Evolutionary conservation across 2,888 invertebrate genomes (phyloP), one percentile per base, ranked within the genome.

Genomic region (Harpalus rufipes): DNA sequence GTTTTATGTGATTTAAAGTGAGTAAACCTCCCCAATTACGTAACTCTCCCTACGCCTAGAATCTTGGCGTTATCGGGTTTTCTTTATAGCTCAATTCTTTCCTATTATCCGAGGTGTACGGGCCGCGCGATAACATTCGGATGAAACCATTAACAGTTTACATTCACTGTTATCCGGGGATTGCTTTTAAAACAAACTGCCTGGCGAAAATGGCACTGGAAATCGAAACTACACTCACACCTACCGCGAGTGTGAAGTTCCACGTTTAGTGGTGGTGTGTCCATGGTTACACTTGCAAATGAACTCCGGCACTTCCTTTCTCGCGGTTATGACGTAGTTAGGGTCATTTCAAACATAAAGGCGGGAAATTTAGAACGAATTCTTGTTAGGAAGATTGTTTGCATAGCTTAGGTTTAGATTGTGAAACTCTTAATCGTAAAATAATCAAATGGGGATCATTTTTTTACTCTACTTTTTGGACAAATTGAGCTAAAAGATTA

Each of bases 131-230:
- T 83, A 83, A 83, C 74, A 83, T 72, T 74, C 59, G 83, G 72
- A 83, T 83, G 76, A 83, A 61, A 74, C 72, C 83, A 83, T 83
- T 83, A 83, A 83, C 83, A 83, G 83, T 83, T 56, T 82, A 82
- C 68, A 82, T 65, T 82, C 59, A 74, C 76, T 74, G 83, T 74
- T 83, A 83, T 83, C 83, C 83, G 72, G 76, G 83, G 74, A 83
- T 83, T 68, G 83, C 83, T 83, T 74, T 83, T 83, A 83, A 83
- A 83, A 83, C 83, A 83, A 83, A 83, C 83, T 83, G 76, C 76
- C 76, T 39, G 83, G 61, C 58, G 65, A 63, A 82, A 82, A 82
- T 82, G 72, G 58, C 58, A 68, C n/a, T 58, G 74, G 76, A 83
- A 76, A 83, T 83, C 58, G 83, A 83, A 83, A 76, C 72, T 82